phyloP scores from a whole-genome alignment of 2,113 vertebrate genomes.

The Fregetta grallaria region DNA sequence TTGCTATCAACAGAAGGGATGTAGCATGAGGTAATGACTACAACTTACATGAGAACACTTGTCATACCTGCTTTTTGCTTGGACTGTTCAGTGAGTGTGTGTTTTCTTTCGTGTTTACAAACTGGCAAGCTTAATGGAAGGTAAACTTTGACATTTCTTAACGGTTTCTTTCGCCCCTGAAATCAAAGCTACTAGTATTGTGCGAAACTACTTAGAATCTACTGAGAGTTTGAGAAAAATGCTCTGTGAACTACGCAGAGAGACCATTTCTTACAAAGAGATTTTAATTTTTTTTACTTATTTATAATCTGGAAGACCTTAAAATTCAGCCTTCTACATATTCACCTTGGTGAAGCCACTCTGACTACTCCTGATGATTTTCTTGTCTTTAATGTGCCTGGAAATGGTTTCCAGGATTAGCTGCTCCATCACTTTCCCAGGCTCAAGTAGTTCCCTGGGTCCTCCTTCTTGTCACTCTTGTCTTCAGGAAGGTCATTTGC shows the following conservation, averaged over 20 bases:
- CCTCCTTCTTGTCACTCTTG: too few species aligned
- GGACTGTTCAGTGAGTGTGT: neutral
- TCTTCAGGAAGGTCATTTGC: too few species aligned
- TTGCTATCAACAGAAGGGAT: constrained; percentile 63
- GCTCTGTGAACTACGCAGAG: neutral
- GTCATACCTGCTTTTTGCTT: constrained; percentile 54
- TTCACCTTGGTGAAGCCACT: neutral
- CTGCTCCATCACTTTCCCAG: neutral
- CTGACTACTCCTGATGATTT: neutral
- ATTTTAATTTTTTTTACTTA: neutral
- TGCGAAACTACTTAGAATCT: constrained; percentile 32
- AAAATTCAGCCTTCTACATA: neutral
- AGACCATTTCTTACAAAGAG: neutral
- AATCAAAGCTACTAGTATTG: neutral
- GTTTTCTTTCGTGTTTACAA: constrained; percentile 33
- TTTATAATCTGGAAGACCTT: neutral
- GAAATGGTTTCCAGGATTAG: neutral
- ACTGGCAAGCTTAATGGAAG: neutral
- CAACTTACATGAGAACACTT: constrained; percentile 46
- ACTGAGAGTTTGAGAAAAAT: neutral
- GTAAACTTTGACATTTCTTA: constrained; percentile 7
- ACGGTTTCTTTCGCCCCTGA: neutral
- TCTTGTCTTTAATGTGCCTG: neutral
- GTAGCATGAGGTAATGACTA: constrained; percentile 68
- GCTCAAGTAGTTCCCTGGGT: neutral